Percentiles rank a stretch among this genome's conserved stretches.
Evolutionary conservation across 2,113 vertebrate species (phyloP).

Genomic region (Stercorarius parasiticus): DNA sequence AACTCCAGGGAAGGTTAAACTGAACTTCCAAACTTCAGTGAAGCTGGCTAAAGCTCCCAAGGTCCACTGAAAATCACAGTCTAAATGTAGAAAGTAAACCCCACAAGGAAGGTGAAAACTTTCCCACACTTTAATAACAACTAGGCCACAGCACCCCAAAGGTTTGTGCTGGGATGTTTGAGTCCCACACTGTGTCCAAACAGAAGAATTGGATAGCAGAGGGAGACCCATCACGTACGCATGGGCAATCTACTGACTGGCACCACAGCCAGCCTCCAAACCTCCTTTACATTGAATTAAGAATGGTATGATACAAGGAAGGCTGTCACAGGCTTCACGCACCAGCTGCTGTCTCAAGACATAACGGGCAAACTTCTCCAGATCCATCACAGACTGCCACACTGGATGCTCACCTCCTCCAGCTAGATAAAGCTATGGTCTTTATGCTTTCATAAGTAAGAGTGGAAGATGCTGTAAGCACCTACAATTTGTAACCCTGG

Average conservation of each 20-base stretch:
- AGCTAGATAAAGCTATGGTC: not conserved
- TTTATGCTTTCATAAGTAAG: not conserved
- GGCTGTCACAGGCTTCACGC: not conserved
- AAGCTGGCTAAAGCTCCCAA: not conserved
- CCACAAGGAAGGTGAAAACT: not conserved
- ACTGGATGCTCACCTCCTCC: not conserved
- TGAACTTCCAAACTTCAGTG: not conserved
- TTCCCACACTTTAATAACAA: not conserved
- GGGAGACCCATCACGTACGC: accelerated
- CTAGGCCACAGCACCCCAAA: not conserved
- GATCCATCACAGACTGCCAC: not conserved
- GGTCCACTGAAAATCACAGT: not conserved
- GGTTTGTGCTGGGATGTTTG: not conserved
- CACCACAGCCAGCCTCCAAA: not conserved
- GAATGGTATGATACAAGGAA: not conserved
- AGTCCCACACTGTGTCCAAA: accelerated
- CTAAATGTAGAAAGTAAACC: not conserved
- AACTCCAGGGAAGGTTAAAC: not conserved
- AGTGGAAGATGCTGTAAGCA: not conserved
- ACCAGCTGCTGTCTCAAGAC: not conserved
- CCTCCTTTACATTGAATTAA: not conserved
- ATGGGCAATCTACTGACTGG: accelerated
- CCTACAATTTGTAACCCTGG: not conserved
- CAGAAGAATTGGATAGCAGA: accelerated
- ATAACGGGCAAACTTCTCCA: not conserved